Evolutionary conservation across 2,113 vertebrate species (phyloP).

Genomic region (Nibea albiflora): DNA sequence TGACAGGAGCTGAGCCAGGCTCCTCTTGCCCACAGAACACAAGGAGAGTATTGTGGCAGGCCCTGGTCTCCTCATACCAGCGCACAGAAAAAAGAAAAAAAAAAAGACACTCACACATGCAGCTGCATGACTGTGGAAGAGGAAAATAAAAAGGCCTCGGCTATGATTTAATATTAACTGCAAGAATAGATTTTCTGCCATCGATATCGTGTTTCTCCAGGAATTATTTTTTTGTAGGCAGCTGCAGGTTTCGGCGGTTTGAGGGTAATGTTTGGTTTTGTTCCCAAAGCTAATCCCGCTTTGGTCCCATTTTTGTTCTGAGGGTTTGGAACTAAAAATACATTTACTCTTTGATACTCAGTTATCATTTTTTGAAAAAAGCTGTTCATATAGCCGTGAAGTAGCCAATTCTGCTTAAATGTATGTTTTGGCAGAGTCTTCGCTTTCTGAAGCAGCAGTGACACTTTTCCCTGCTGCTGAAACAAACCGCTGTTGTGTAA

Average conservation of each 20-base stretch:
- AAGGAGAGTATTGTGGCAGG: constrained; percentile 77
- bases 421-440: neutral
- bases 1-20: constrained; percentile 78
- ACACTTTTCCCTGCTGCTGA: constrained; percentile 25
- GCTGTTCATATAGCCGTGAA: constrained; percentile 2
- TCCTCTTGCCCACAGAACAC: constrained; percentile 70
- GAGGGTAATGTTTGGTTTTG: constrained; percentile 37
- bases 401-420: neutral
- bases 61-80: constrained; percentile 69
- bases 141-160: constrained; percentile 50
- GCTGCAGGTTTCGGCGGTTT: constrained; percentile 23
- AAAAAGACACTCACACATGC: constrained; percentile 52
- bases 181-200: constrained; percentile 34
- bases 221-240: constrained; percentile 20
- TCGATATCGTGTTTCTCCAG: constrained; percentile 32
- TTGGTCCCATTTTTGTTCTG: constrained; percentile 20
- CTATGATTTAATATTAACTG: constrained; percentile 56
- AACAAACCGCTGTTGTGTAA: constrained; percentile 27
- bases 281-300: constrained; percentile 28
- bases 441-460: constrained; percentile 31
- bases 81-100: constrained; percentile 22
- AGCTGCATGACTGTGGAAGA: constrained; percentile 67
- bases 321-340: constrained; percentile 41
- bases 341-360: constrained; percentile 12
- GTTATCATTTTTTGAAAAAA: constrained; percentile 11